These are phyloP conservation scores for Coelopa frigida DNA, from an alignment of 1,140 invertebrate genomes.

Conservation along the genomic window DNA sequence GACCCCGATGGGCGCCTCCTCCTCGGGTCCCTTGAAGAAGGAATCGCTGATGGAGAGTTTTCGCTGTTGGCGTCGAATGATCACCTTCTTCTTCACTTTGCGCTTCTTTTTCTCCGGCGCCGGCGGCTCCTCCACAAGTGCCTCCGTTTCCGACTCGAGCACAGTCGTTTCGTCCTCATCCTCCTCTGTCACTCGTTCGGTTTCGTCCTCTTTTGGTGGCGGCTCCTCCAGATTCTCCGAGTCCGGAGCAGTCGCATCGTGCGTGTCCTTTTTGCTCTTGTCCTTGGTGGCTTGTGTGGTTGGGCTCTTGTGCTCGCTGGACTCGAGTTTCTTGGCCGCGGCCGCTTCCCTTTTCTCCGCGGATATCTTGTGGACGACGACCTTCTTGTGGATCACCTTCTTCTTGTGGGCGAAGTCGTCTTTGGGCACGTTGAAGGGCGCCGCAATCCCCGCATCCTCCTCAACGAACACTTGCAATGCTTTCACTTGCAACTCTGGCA, in stretches of 20 bases:
- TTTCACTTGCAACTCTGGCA: constrained; percentile 39
- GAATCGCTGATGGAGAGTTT: constrained; percentile 34
- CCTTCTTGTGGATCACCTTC: constrained; percentile 24
- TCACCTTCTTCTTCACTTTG: constrained; percentile 39
- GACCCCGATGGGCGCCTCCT: constrained; percentile 28
- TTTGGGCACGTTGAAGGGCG: neutral
- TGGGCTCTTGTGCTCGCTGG: too few relatives aligned
- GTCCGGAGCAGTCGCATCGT: neutral
- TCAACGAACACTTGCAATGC: constrained; percentile 36
- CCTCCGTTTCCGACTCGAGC: neutral
- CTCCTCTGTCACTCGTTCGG: neutral
- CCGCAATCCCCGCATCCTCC: too few relatives aligned
- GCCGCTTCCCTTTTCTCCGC: constrained; percentile 21
- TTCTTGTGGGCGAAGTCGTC: constrained; percentile 24
- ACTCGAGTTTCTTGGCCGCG: constrained; percentile 11
- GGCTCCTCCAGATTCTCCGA: neutral
- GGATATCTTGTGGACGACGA: constrained; percentile 28
- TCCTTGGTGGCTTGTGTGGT: neutral
- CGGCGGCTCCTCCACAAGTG: neutral
- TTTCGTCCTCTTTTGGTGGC: constrained; percentile 3
- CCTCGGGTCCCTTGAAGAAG: constrained; percentile 29
- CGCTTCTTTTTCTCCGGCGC: constrained; percentile 24
- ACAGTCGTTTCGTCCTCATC: neutral
- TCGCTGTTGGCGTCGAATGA: constrained; percentile 37
- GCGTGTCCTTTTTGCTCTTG: neutral